These are phyloP conservation scores for Callitettix versicolor DNA, from an alignment of 1,140 invertebrate genomes.

Conservation along the genomic window DNA sequence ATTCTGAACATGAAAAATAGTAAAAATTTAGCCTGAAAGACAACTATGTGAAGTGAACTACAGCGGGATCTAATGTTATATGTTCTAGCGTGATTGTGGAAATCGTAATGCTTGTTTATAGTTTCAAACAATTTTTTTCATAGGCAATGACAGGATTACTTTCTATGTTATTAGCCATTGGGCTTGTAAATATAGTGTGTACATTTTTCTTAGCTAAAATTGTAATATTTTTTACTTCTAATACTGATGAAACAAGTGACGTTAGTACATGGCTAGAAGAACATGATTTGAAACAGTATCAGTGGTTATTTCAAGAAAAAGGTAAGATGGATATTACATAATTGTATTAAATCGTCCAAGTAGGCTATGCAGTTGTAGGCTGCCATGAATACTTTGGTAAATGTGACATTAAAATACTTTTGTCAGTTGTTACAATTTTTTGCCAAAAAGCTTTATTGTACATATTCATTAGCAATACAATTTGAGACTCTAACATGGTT, in stretches of 20 bases:
- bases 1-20: too few species aligned
- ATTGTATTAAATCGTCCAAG: not conserved
- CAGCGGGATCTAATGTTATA: too few species aligned
- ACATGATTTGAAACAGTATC: conserved; percentile 53
- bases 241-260: conserved; percentile 39
- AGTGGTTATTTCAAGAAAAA: conserved; percentile 52
- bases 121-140: too few species aligned
- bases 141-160: too few species aligned
- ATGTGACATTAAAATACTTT: not conserved
- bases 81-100: too few species aligned
- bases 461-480: too few species aligned
- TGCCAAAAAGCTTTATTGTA: not conserved
- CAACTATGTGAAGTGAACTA: too few species aligned
- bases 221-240: conserved; percentile 1
- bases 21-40: too few species aligned
- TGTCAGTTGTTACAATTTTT: not conserved
- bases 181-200: not conserved
- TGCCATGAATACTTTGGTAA: not conserved
- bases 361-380: not conserved
- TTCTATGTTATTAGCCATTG: not conserved
- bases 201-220: conserved; percentile 7
- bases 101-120: too few species aligned
- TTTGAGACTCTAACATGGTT: too few species aligned
- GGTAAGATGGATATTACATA: conserved; percentile 40
- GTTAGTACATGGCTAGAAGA: conserved; percentile 61